Conservation (phyloP, 2,888 invertebrate genomes). For the Eilema depressum region DNA sequence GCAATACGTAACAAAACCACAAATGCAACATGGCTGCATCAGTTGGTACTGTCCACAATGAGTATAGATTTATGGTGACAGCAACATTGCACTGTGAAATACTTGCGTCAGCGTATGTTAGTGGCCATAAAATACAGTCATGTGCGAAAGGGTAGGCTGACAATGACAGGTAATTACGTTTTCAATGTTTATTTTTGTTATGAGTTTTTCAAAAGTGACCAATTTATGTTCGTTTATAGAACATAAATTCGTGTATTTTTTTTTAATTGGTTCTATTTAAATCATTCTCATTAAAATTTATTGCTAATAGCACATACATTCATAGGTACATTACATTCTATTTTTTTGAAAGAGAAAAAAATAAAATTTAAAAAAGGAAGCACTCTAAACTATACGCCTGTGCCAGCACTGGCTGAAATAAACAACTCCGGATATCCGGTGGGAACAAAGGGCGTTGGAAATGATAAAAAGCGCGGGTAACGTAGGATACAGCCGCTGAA, state of each 20-base stretch:
- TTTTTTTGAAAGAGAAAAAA: no score
- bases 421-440: conserved; percentile 57
- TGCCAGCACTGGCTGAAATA: conserved; percentile 58
- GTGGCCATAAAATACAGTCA: conserved; percentile 64
- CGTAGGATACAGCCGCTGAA: conserved; percentile 25
- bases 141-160: conserved; percentile 57
- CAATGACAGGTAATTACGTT: conserved; percentile 66
- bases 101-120: conserved; percentile 46
- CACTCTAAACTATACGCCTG: conserved; percentile 24
- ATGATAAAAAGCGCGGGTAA: conserved; percentile 45
- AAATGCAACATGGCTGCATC: conserved; percentile 54
- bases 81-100: conserved; percentile 49
- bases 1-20: conserved; percentile 52
- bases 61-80: conserved; percentile 66
- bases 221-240: not conserved
- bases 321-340: no score
- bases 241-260: not conserved
- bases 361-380: conserved; percentile 26
- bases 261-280: no score
- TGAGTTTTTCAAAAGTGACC: not conserved
- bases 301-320: not conserved
- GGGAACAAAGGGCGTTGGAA: conserved; percentile 52
- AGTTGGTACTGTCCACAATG: conserved; percentile 55
- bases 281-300: not conserved
- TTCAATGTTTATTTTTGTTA: conserved; percentile 26